These are phyloP conservation scores for Drosophila lutescens DNA, from an alignment of 2,888 invertebrate genomes.

Conservation along the genomic window DNA sequence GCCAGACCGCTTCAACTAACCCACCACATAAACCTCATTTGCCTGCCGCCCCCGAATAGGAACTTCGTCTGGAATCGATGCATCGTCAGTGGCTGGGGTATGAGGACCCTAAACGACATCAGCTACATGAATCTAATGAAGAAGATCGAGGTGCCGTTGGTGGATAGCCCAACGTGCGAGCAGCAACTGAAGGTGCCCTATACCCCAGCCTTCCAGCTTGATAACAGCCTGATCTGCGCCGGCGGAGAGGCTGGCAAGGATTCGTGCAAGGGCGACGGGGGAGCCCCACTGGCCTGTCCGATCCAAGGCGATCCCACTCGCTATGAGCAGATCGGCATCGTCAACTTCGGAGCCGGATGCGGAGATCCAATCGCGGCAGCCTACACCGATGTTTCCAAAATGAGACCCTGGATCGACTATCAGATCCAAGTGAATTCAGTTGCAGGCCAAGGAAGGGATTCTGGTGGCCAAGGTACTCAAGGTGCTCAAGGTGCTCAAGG, in stretches of 20 bases:
- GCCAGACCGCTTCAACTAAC: neutral
- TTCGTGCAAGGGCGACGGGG: conserved; percentile 90
- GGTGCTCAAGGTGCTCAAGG: too few species aligned
- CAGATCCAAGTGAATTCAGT: neutral
- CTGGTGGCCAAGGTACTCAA: too few species aligned
- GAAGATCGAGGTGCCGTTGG: conserved; percentile 88
- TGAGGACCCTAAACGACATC: conserved; percentile 30
- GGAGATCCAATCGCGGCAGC: conserved; percentile 88
- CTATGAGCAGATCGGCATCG: conserved; percentile 86
- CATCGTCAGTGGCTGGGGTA: conserved; percentile 81
- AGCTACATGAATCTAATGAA: conserved; percentile 87
- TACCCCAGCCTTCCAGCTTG: conserved; percentile 85
- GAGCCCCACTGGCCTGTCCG: conserved; percentile 91
- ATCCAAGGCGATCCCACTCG: conserved; percentile 77
- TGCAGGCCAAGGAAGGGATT: too few species aligned
- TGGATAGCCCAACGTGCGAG: conserved; percentile 85
- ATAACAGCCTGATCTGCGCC: conserved; percentile 90
- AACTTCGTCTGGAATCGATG: conserved; percentile 47
- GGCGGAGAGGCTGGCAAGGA: conserved; percentile 89
- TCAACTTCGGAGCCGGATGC: conserved; percentile 92
- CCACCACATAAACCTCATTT: conserved; percentile 43
- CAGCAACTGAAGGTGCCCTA: conserved; percentile 50
- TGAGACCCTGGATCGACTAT: neutral
- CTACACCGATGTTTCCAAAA: conserved; percentile 88
- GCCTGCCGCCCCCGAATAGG: conserved; percentile 17